Evolutionary conservation across 2,113 vertebrate genomes (phyloP).

Genomic region (Scomber scombrus): DNA sequence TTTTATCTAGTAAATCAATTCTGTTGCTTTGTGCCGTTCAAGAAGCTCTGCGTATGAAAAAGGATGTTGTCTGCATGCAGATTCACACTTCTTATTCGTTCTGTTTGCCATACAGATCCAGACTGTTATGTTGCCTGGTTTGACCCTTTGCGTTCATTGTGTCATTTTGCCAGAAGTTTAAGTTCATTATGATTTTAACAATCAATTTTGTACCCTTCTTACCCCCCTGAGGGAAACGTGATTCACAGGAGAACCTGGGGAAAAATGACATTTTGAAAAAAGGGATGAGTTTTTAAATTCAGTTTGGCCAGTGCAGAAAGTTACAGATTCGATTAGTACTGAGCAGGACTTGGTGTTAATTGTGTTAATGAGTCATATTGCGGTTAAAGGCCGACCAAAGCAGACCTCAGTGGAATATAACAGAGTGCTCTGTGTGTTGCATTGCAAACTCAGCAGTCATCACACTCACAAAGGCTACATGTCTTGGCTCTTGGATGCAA

Average conservation of each 20-base stretch:
- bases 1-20: slow-evolving; percentile 70
- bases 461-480: slow-evolving; percentile 3
- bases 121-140: slow-evolving; percentile 15
- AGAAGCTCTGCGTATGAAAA: slow-evolving; percentile 56
- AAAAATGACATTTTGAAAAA: too few species aligned
- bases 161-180: slow-evolving; percentile 3
- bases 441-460: background rate
- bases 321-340: slow-evolving; percentile 2
- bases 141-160: slow-evolving; percentile 14
- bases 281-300: background rate
- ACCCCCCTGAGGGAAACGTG: background rate
- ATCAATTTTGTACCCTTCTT: too few species aligned
- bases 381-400: background rate
- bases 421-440: background rate
- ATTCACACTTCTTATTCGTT: slow-evolving; percentile 11
- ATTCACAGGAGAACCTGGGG: too few species aligned
- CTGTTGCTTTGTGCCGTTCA: slow-evolving; percentile 57
- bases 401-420: background rate
- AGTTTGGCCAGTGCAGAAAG: background rate
- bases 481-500: slow-evolving; percentile 19
- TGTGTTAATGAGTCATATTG: background rate
- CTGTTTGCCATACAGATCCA: slow-evolving; percentile 9
- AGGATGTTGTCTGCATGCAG: slow-evolving; percentile 58
- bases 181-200: slow-evolving; percentile 4
- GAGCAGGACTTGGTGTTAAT: background rate